Conservation (phyloP, 2,797 vertebrate species). For the Malurus leucopterus region DNA sequence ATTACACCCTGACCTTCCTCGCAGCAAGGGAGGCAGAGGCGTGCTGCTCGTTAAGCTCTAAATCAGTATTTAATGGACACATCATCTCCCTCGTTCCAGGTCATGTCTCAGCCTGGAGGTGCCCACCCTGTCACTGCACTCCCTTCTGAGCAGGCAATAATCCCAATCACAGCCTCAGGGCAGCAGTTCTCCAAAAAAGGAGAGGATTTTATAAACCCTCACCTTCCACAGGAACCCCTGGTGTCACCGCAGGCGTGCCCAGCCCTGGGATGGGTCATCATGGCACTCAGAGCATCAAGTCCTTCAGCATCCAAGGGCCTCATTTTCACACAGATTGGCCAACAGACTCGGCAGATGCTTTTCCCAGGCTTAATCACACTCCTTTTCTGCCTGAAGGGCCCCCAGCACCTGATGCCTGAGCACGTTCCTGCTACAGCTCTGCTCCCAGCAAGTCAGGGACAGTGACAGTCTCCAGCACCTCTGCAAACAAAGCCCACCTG, state of each 20-base stretch:
- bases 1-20: background rate
- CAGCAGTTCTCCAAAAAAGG: background rate
- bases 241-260: background rate
- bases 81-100: background rate
- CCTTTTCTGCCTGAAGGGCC: background rate
- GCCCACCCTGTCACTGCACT: background rate
- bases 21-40: background rate
- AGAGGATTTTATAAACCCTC: background rate
- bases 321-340: background rate
- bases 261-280: background rate
- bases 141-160: background rate
- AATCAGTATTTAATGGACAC: background rate
- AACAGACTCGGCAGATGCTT: background rate
- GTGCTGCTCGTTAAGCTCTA: background rate
- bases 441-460: background rate
- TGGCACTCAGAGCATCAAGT: background rate
- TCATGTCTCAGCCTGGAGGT: background rate
- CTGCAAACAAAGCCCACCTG: background rate
- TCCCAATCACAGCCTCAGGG: background rate
- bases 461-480: background rate
- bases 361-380: background rate
- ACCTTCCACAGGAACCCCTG: background rate
- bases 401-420: background rate
- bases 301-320: background rate
- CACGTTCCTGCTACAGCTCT: background rate